Evolutionary conservation across 2,113 vertebrate species (phyloP).

Genomic region (Nipponia nippon): DNA sequence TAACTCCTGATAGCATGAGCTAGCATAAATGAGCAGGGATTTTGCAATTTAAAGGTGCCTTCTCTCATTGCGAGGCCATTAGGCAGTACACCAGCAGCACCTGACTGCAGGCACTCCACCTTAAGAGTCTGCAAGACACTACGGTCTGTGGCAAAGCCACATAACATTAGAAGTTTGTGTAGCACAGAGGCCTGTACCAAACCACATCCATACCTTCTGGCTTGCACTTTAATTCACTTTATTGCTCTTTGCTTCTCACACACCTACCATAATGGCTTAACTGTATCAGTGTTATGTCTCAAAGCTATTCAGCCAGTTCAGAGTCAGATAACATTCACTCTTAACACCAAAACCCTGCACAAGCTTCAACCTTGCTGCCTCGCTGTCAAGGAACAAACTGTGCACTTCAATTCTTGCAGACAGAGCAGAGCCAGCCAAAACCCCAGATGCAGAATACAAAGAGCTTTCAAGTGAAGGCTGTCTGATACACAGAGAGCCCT

Average conservation of each 20-base stretch:
- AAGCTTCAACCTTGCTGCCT: background rate
- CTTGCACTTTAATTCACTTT: background rate
- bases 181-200: background rate
- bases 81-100: background rate
- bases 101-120: background rate
- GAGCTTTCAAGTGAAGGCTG: background rate
- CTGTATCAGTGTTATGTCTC: background rate
- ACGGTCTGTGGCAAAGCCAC: background rate
- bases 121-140: rapidly evolving
- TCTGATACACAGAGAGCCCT: background rate
- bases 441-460: background rate
- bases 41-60: background rate
- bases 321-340: background rate
- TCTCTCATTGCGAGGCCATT: background rate
- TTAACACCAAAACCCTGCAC: background rate
- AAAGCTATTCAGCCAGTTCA: background rate
- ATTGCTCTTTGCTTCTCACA: background rate
- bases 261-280: background rate
- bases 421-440: background rate
- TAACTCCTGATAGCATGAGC: rapidly evolving
- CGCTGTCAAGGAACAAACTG: background rate
- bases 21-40: background rate
- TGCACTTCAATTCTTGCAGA: background rate
- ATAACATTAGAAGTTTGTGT: rapidly evolving
- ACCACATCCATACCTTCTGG: background rate